phyloP scores from a whole-genome alignment of 2,797 vertebrate genomes.

The Chaunax sp. region DNA sequence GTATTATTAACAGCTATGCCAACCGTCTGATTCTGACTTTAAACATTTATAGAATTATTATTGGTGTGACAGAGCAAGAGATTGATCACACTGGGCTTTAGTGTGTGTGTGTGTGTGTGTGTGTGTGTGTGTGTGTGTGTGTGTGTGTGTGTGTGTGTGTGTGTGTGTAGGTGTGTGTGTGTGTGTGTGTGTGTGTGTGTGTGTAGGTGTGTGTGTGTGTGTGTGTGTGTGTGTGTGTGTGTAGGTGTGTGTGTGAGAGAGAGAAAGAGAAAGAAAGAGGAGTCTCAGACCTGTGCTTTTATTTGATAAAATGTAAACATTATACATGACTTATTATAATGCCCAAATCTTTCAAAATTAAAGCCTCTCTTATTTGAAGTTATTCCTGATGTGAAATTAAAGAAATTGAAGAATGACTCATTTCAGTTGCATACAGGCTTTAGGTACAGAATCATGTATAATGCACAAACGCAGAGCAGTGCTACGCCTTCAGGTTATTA shows the following conservation, averaged over 20 bases:
- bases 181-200: slow-evolving; percentile 6
- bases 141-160: slow-evolving; percentile 17
- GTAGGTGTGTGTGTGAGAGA: neutral
- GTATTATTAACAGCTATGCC: slow-evolving; percentile 80
- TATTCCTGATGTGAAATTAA: neutral
- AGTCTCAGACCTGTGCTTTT: no score
- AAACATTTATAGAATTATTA: slow-evolving; percentile 98
- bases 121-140: neutral
- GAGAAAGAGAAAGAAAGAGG: neutral
- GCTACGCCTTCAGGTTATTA: neutral
- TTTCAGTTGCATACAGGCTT: slow-evolving; percentile 8
- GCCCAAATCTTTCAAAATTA: neutral
- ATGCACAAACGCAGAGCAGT: neutral
- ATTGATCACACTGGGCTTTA: slow-evolving; percentile 58
- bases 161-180: slow-evolving; percentile 3
- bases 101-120: neutral
- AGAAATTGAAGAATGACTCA: neutral
- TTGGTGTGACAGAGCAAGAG: slow-evolving; percentile 84
- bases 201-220: neutral
- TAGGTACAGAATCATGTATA: neutral
- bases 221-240: neutral
- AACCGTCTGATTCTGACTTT: slow-evolving; percentile 87
- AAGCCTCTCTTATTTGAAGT: neutral
- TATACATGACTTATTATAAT: neutral
- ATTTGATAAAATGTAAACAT: neutral